phyloP scores from a whole-genome alignment of 2,113 vertebrate genomes.

The Oreotrochilus melanogaster region DNA sequence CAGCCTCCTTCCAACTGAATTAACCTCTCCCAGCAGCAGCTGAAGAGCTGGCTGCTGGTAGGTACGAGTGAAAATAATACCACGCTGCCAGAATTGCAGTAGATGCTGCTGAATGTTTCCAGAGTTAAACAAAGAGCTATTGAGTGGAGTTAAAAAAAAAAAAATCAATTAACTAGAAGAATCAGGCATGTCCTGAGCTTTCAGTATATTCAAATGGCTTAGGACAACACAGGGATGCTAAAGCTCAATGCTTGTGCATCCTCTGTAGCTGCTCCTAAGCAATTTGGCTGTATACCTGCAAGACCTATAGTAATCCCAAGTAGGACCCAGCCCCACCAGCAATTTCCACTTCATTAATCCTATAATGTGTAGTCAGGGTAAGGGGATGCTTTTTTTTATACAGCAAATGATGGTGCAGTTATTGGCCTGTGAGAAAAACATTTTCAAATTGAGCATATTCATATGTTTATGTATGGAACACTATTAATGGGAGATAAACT shows the following conservation, averaged over 20 bases:
- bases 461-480: neutral
- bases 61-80: neutral
- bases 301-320: neutral
- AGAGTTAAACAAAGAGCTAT: conserved; percentile 42
- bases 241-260: fast-evolving
- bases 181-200: neutral
- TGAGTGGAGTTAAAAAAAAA: neutral
- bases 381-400: fast-evolving
- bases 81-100: neutral
- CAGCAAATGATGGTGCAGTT: fast-evolving
- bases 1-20: neutral
- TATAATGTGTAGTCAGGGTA: neutral
- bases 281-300: fast-evolving
- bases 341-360: neutral
- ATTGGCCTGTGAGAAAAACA: neutral
- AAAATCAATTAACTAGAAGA: neutral
- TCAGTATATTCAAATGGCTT: neutral
- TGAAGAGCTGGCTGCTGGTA: neutral
- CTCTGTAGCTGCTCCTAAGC: neutral
- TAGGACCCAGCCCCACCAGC: neutral
- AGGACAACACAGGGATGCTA: fast-evolving
- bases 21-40: neutral
- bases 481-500: neutral
- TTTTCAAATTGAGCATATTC: neutral
- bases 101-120: conserved; percentile 35